Evolutionary conservation across 2,888 invertebrate species (phyloP).

Genomic region (Onthophagus sagittarius): DNA sequence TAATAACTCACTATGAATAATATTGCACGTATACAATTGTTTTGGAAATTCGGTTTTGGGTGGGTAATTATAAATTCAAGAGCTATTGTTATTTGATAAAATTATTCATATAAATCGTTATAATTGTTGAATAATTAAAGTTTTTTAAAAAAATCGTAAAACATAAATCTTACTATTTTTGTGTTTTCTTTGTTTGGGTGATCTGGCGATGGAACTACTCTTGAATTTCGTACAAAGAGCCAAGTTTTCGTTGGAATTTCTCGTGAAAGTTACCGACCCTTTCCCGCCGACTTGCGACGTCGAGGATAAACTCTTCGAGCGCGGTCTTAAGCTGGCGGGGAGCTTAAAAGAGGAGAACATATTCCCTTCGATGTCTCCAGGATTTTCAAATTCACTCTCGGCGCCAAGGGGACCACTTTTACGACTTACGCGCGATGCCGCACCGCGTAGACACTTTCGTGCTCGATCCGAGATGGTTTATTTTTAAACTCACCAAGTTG

Average conservation of each 20-base stretch:
- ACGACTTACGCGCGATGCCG: too few species aligned
- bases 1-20: too few species aligned
- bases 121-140: too few species aligned
- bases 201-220: constrained; percentile 45
- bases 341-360: constrained; percentile 60
- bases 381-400: background rate
- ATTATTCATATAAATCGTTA: background rate
- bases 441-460: too few species aligned
- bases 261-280: too few species aligned
- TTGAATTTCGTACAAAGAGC: constrained; percentile 57
- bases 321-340: constrained; percentile 44
- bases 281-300: too few species aligned
- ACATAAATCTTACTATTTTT: constrained; percentile 43
- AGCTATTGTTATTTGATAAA: background rate
- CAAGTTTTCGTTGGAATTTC: constrained; percentile 36
- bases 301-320: constrained; percentile 51
- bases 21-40: too few species aligned
- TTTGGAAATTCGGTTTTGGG: too few species aligned
- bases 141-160: background rate
- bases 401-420: background rate
- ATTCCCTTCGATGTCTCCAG: background rate
- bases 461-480: too few species aligned
- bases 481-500: too few species aligned
- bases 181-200: constrained; percentile 52
- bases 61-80: too few species aligned